Evolutionary conservation across 2,797 vertebrate species (phyloP), one percentile per base, ranked within the genome.

Genomic region (Micromesistius poutassou): DNA sequence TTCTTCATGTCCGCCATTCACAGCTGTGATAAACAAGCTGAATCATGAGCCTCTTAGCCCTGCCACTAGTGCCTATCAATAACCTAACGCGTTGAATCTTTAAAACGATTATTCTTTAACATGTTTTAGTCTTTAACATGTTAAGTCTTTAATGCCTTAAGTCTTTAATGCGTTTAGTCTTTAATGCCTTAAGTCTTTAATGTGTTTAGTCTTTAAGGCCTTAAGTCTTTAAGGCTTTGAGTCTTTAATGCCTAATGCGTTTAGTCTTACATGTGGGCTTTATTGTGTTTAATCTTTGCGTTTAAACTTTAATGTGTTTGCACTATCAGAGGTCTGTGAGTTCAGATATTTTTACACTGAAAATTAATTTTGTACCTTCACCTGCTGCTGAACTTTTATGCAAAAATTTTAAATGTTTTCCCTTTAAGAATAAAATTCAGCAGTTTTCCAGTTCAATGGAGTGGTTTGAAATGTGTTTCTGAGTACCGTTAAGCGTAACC

Each of bases 361-460:
- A 75, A 75, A 90, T 84, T 79, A 83, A 86, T 88, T 85, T 82
- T 78, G 77, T 71, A 71, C 70, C 13, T 71, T 71, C 30, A 81
- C 77, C 72, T 87, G 79, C 75, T 88, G 85, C 78, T 77, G 50
- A 14, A 71, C 68, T 71, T 9, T 71, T 71, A 71, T 71, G 68
- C 68, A 70, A 71, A 71, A 31, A 30, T 16, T 31, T 16, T 31
- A 14, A 30, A 30, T 71, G 70, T 71, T 31, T 71, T 71, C 70
- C 31, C 31, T 71, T 71, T 71, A 71, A 31, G 70, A 71, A 71
- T 71, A 71, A 33, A 71, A 22, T 31, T 71, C 28, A 16, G 70
- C 62, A 62, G n/a, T 62, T 62, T 66, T 55, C 50, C 55, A 28
- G 7, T 25, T 66, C 22, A 8, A 66, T 66, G 25, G 55, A 66